Evolutionary conservation across 2,113 vertebrate genomes (phyloP), one percentile per base, ranked within the genome.

Genomic region (Syrrhaptes paradoxus): DNA sequence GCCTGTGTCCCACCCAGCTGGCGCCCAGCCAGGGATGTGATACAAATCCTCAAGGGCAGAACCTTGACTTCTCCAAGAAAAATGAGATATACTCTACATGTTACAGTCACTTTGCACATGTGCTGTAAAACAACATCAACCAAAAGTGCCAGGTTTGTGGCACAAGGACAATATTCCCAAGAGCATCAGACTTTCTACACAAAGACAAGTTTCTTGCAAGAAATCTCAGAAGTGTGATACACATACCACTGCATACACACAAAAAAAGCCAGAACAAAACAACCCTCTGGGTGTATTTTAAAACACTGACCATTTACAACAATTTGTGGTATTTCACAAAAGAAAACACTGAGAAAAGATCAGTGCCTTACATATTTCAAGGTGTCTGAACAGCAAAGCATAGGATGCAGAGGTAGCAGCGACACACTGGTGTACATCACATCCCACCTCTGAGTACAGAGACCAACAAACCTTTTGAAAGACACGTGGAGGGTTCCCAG

Each of bases 401-500:
- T 0, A 31, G 34, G 43, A 66, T 6, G 17, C 6, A 48, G 46
- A 43, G 16, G 13, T 16, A 46, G 25, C 0, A 71, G 12, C 6
- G 43, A 24, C 43, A 65, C 0, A 0, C 9, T 25, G 13, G 32
- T 10, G 38, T 7, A 22, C 31, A 83, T 10, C 66, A 6, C 5
- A 1, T 20, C 71, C 28, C 46, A 24, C 0, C 36, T 36, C 59
- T 1, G 1, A 24, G 48, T 70, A 55, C 1, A 3, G 62, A 78
- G 52, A 7, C 55, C 74, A 65, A 59, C 24, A 29, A 28, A 32
- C 11, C 24, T 43, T 77, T 52, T 28, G 45, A 36, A 86, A 73
- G n/a, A n/a, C 1, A 2, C 0, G 1, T 6, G 7, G 11, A 8
- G 4, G 17, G 7, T 31, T 79, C 18, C 48, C 43, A 45, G 34